A percentile compares a stretch with the other conserved stretches of the same genome.
Evolutionary conservation across 2,113 vertebrate species (phyloP).

Genomic region (Egretta garzetta): DNA sequence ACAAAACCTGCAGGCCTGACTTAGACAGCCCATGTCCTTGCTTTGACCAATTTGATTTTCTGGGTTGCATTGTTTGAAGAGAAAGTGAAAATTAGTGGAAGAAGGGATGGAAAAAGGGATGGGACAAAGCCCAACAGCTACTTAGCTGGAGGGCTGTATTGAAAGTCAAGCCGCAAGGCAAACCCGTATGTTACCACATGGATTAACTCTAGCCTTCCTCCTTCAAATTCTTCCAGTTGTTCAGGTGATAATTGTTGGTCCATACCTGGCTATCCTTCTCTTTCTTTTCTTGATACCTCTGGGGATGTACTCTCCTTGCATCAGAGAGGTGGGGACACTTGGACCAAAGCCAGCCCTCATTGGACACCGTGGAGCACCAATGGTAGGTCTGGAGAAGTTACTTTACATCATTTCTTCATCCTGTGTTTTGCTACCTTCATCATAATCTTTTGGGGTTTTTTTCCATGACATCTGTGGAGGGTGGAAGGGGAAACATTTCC

Average conservation of each 20-base stretch:
- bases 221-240: conserved; percentile 77
- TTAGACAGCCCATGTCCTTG: neutral
- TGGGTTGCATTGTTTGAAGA: neutral
- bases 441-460: rapidly evolving
- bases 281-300: conserved; percentile 88
- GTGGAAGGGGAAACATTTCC: neutral
- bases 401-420: neutral
- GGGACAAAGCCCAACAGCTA: neutral
- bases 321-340: conserved; percentile 83
- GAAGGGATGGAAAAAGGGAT: neutral
- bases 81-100: neutral
- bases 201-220: conserved; percentile 66
- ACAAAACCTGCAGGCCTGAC: neutral
- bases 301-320: conserved; percentile 91
- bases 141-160: neutral
- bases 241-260: conserved; percentile 79
- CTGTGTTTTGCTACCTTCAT: neutral
- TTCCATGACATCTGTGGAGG: neutral
- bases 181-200: rapidly evolving
- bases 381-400: conserved; percentile 77
- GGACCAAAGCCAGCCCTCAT: conserved; percentile 85
- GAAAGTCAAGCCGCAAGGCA: neutral
- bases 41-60: neutral
- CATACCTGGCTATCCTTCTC: conserved; percentile 84
- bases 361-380: conserved; percentile 91